Evolutionary conservation across 37 sponge, comb jelly and placozoan species (phyloP), one percentile per base, ranked within the genome.

Genomic region (Amphimedon queenslandica): DNA sequence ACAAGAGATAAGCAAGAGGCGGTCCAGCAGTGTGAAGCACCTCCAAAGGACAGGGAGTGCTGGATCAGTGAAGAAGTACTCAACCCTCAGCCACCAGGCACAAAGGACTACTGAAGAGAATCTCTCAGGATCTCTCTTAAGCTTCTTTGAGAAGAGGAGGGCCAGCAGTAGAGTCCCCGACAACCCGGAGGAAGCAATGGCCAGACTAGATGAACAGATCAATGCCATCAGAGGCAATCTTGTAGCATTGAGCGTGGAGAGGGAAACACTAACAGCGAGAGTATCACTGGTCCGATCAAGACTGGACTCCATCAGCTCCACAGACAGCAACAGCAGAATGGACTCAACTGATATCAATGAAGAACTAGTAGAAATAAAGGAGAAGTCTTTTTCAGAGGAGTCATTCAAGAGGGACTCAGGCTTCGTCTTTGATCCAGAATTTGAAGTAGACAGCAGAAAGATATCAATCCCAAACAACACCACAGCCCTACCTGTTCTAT

Each of bases 381-480:
- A 40, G 29, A n/a, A n/a, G n/a, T 31, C 67, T 8, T 8, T 66
- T 11, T 23, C 70, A 29, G 20, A 8, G 24, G 4, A 28, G 3
- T 2, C 25, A 13, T 70, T 18, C 47, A 42, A 70, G 47, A 74
- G 75, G 16, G 60, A 57, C 11, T 24, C 58, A 2, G 75, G 32
- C 11, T 32, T 35, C 40, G 36, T 57, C 38, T 69, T 55, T n/a
- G 55, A 55, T n/a, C 42, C 16, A 42, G 66, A 11, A 6, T 40
- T 27, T 34, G 56, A 37, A 25, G n/a, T n/a, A n/a, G 63, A 69
- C 31, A 34, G 70, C 5, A 37, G 69, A 43, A 34, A 42, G 10
- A 25, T 69, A 58, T 81, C 74, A 20, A 27, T 73, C 4, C 68
- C 34, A 28, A 81, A 81, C 61, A 81, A 80, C 65, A 58, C 60